Evolutionary conservation across 2,888 invertebrate genomes (phyloP), one percentile per base, ranked within the genome.

Genomic region (Thyatira batis): DNA sequence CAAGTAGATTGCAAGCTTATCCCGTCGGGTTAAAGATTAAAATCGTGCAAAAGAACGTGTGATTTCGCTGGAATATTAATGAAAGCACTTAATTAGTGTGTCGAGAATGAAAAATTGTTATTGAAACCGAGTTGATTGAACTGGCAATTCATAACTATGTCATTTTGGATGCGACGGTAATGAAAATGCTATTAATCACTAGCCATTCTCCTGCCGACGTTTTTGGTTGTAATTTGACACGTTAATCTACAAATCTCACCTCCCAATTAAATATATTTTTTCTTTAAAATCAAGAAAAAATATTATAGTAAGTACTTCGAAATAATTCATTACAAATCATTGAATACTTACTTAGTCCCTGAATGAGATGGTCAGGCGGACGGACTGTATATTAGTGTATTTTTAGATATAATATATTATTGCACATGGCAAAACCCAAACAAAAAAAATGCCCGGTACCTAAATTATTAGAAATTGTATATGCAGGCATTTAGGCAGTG

Each of bases 71-170:
- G 78, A 80, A 82, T 87, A 88, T 90, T 90, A 90, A 90, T 88
- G 86, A 88, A 87, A 85, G 86, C 86, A 85, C 89, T 92, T 90
- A 91, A 92, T 92, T 92, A 91, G 89, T 89, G 80, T 89, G 90
- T 90, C 89, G 87, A 84, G 89, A 85, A 87, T 91, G 90, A 91
- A 90, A 92, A 92, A 92, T 91, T 89, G 89, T 89, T 91, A 90
- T 91, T 88, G 89, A 88, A 89, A 89, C 89, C 80, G 80, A 85
- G 82, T 82, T 89, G 89, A 91, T 91, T 89, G 90, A 89, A 87
- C 87, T 84, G 85, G 84, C 86, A 80, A 86, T 85, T 89, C 85
- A 87, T 89, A 90, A 89, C 88, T 87, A 84, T 91, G 90, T 88
- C 90, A 88, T 89, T 89, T 89, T 83, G 85, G 86, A 88, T 85